Evolutionary conservation across 35 echinoderm and acorn worm genomes (phyloP), one percentile per base, ranked within the genome.

Genomic region (Amphiura filiformis): DNA sequence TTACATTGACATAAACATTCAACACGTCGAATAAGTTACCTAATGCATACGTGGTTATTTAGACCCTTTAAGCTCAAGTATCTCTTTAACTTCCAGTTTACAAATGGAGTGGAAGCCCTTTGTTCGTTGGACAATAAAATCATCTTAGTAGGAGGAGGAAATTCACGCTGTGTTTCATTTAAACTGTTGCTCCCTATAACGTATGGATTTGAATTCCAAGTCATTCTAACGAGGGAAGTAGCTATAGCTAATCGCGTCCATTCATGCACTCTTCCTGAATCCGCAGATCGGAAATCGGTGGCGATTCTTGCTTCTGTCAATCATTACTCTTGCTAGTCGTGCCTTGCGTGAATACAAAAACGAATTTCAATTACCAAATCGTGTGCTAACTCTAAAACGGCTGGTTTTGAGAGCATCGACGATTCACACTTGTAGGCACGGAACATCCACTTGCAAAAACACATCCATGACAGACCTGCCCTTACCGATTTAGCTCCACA

Each of bases 391-490:
- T 70, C 28, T 70, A 18, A 70, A 70, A 70, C 61, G 61, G 28
- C 61, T 70, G 61, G 61, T 70, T 47, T 70, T 70, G 61, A 70
- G 61, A 70, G 61, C 61, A 70, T 70, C 61, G 28, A 11, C 9
- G 61, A 70, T 70, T 70, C 28, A 70, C 61, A 70, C 61, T 70
- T 70, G 61, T n/a, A 70, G 26, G 61, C 61, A 70, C 61, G 61
- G 7, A 70, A n/a, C 61, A 70, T n/a, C 61, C 28, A 70, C 61
- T 70, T 70, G 61, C 61, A 70, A 70, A 70, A 70, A 70, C 61
- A 70, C 61, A 70, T 15, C 61, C 28, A 18, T n/a, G 61, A 70
- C 61, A 70, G 61, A 26, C 61, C 61, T 70, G 61, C 61, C 61
- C 61, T 70, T 70, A 2, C 26, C 26, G 61, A 70, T 70, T 70